These are phyloP conservation scores for Parambassis ranga DNA, from an alignment of 2,797 vertebrate genomes.

Conservation along the genomic window DNA sequence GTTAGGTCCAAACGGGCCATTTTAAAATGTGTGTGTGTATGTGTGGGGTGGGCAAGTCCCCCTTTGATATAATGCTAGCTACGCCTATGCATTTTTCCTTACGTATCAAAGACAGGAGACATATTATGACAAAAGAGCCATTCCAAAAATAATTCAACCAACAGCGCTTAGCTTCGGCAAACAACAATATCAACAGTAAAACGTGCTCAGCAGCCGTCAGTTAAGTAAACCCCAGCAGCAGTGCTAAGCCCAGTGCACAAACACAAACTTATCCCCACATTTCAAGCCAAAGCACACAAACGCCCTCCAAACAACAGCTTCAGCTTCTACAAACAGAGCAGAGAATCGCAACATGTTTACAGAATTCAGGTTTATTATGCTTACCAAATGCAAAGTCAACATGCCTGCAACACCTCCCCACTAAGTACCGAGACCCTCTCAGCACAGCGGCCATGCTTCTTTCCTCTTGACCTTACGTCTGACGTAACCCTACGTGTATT, in stretches of 20 bases:
- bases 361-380: neutral
- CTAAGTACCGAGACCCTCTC: constrained; percentile 72
- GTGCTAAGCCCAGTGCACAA: neutral
- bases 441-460: constrained; percentile 84
- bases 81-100: too few relatives aligned
- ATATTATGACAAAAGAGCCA: too few relatives aligned
- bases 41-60: too few relatives aligned
- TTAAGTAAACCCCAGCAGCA: neutral
- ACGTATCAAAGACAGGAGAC: too few relatives aligned
- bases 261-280: constrained; percentile 33
- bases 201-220: too few relatives aligned
- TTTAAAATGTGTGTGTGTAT: too few relatives aligned
- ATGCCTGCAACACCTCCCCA: constrained; percentile 73
- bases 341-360: neutral
- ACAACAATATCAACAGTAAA: too few relatives aligned
- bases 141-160: too few relatives aligned
- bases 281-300: neutral
- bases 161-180: too few relatives aligned
- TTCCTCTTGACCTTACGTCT: constrained; percentile 69
- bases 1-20: too few relatives aligned
- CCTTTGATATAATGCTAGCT: too few relatives aligned
- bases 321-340: neutral
- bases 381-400: constrained; percentile 76
- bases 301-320: neutral
- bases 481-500: constrained; percentile 16